phyloP scores from a whole-genome alignment of 2,888 invertebrate species.

The Tubulanus polymorphus region DNA sequence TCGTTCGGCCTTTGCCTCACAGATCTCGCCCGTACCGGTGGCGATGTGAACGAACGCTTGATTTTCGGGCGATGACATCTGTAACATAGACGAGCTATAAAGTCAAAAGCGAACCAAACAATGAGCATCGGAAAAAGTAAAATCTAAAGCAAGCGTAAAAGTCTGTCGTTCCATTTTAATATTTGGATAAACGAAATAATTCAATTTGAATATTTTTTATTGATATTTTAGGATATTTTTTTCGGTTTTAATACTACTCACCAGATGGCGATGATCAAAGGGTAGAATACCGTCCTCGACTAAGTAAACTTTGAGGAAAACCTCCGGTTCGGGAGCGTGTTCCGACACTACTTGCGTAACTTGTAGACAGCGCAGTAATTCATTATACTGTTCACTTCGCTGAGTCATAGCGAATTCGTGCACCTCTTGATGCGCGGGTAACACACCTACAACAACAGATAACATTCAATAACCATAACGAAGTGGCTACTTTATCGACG shows the following conservation, averaged over 20 bases:
- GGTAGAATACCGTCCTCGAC: slow-evolving; percentile 69
- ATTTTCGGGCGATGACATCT: slow-evolving; percentile 25
- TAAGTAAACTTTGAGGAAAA: slow-evolving; percentile 77
- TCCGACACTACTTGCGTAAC: slow-evolving; percentile 66
- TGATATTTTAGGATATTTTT: no score
- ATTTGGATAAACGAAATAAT: no score
- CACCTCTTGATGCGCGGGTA: slow-evolving; percentile 73
- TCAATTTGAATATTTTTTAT: no score
- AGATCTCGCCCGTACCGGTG: slow-evolving; percentile 67
- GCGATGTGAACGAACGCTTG: slow-evolving; percentile 60
- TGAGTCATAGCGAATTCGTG: slow-evolving; percentile 73
- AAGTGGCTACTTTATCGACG: no score
- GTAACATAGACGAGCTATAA: neutral
- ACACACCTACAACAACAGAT: slow-evolving; percentile 61
- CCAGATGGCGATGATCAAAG: slow-evolving; percentile 57
- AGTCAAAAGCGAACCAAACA: neutral
- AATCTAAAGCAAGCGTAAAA: no score
- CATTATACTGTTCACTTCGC: slow-evolving; percentile 68
- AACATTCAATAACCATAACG: no score
- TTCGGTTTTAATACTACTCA: no score
- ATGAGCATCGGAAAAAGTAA: no score
- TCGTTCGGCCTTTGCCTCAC: slow-evolving; percentile 71
- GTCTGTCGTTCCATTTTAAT: no score
- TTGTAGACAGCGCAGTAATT: slow-evolving; percentile 67
- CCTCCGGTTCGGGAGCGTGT: slow-evolving; percentile 64